Conservation (phyloP, 1,140 invertebrate species). For the Nomia melanderi region DNA sequence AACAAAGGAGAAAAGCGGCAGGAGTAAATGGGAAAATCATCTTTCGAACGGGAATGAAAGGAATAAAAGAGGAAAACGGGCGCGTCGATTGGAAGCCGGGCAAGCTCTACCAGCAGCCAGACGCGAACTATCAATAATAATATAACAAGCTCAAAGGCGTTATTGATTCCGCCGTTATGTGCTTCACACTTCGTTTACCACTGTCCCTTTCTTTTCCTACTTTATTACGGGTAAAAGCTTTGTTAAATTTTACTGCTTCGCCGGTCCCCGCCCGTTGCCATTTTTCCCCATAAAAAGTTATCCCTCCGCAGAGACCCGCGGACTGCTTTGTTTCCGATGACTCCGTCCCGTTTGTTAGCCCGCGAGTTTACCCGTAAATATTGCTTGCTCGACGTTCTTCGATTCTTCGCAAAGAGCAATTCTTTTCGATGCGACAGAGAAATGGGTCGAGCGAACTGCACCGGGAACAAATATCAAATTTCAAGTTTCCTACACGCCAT, state of each 20-base stretch:
- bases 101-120: background rate
- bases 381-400: background rate
- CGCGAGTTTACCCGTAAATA: background rate
- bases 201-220: background rate
- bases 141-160: slow-evolving; percentile 32
- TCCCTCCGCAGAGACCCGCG: background rate
- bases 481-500: too few relatives aligned
- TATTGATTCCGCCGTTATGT: slow-evolving; percentile 31
- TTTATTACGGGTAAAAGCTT: slow-evolving; percentile 34
- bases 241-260: slow-evolving; percentile 30
- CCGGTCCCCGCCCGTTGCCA: too few relatives aligned
- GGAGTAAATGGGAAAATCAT: slow-evolving; percentile 17
- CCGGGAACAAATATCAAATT: too few relatives aligned
- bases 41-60: background rate
- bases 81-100: slow-evolving; percentile 11
- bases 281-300: background rate
- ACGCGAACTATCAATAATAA: slow-evolving; percentile 35
- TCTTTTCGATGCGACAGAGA: background rate
- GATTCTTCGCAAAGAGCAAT: background rate
- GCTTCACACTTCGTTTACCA: slow-evolving; percentile 13
- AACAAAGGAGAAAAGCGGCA: background rate
- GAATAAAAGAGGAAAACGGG: background rate
- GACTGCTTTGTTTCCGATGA: background rate
- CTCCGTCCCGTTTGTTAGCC: background rate
- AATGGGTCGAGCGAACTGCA: too few relatives aligned